These are phyloP conservation scores for Endotricha flammealis DNA, from an alignment of 2,888 invertebrate genomes.

Conservation along the genomic window DNA sequence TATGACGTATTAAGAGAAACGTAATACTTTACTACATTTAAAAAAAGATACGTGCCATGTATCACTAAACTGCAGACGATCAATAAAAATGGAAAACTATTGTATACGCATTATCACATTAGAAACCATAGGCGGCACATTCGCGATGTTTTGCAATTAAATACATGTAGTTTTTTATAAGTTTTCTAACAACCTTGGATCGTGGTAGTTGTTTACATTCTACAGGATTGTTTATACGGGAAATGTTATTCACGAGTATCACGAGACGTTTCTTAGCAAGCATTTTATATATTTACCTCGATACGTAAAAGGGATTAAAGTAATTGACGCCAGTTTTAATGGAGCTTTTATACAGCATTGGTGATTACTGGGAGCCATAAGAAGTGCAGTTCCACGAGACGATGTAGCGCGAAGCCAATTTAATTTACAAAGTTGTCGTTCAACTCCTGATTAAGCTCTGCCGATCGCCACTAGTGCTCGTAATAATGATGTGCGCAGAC, in stretches of 20 bases:
- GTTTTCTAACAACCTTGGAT: constrained; percentile 36
- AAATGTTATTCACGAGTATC: constrained; percentile 54
- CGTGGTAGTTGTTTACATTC: constrained; percentile 44
- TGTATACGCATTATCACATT: no score
- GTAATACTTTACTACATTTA: no score
- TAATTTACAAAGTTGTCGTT: constrained; percentile 72
- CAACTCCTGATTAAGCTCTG: constrained; percentile 56
- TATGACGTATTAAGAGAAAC: no score
- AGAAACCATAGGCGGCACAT: constrained; percentile 22
- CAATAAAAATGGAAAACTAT: no score
- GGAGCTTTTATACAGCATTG: constrained; percentile 58
- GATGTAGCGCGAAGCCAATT: constrained; percentile 59
- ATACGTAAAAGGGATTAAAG: constrained; percentile 63
- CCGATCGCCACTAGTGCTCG: constrained; percentile 35
- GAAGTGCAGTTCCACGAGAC: constrained; percentile 59
- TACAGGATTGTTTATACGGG: constrained; percentile 52
- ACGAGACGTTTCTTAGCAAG: constrained; percentile 52
- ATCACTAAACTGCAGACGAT: no score
- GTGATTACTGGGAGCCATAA: constrained; percentile 61
- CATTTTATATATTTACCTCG: constrained; percentile 53
- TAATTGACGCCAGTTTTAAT: constrained; percentile 73
- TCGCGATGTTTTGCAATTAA: constrained; percentile 27
- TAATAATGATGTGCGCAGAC: constrained; percentile 47
- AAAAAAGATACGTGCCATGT: no score
- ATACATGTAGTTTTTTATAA: constrained; percentile 35